A percentile compares a stretch with the other conserved stretches of the same genome.
These are phyloP conservation scores for Ophion ellenae DNA, from an alignment of 2,888 invertebrate genomes.

Conservation along the genomic window DNA sequence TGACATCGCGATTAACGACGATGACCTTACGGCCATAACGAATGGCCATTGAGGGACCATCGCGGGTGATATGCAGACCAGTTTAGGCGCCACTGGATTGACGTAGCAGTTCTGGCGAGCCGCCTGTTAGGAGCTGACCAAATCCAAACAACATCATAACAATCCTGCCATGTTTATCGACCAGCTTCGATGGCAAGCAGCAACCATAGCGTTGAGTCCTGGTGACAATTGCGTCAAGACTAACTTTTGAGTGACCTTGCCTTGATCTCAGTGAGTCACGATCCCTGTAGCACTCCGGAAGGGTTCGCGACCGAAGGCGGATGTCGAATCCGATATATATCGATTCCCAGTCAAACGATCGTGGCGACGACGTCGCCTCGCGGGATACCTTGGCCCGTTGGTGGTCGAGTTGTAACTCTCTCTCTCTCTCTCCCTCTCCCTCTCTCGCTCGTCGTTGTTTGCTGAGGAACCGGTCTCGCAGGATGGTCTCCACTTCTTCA, in stretches of 20 bases:
- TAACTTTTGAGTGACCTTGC: neutral
- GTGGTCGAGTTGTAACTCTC: constrained; percentile 44
- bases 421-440: neutral
- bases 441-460: constrained; percentile 13
- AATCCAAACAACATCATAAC: neutral
- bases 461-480: constrained; percentile 46
- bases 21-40: too few relatives aligned
- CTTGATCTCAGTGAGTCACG: neutral
- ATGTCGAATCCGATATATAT: neutral
- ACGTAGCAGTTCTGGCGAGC: too few relatives aligned
- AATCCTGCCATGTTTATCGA: neutral
- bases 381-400: constrained; percentile 23
- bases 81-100: too few relatives aligned
- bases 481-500: constrained; percentile 23
- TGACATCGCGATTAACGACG: too few relatives aligned
- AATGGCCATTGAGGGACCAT: too few relatives aligned
- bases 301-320: neutral
- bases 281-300: neutral
- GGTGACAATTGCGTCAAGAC: neutral
- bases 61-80: too few relatives aligned
- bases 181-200: neutral
- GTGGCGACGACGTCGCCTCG: neutral
- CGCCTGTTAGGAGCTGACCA: too few relatives aligned
- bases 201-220: neutral
- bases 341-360: neutral